Percentiles rank a stretch among this genome's conserved stretches.
phyloP scores from a whole-genome alignment of 1,140 invertebrate species.

The Aricia agestis region DNA sequence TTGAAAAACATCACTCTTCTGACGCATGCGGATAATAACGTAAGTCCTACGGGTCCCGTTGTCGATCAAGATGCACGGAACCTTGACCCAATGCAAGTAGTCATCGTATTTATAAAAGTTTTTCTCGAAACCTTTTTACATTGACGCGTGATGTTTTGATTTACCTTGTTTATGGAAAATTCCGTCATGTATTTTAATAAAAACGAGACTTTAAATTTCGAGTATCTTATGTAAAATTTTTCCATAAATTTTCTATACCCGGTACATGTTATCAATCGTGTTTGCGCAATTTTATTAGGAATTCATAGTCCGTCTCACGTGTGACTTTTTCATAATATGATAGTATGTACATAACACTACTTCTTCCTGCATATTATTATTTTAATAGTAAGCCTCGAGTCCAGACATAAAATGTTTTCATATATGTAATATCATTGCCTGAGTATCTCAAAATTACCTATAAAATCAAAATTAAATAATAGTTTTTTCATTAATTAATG shows the following conservation, averaged over 20 bases:
- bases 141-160: background rate
- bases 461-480: too few species aligned
- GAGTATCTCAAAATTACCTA: too few species aligned
- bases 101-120: background rate
- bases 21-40: too few species aligned
- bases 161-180: constrained; percentile 1
- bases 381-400: background rate
- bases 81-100: constrained; percentile 13
- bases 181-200: constrained; percentile 5
- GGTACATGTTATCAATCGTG: constrained; percentile 2
- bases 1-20: too few species aligned
- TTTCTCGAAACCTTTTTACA: background rate
- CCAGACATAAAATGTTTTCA: too few species aligned
- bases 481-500: too few species aligned
- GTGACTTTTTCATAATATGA: background rate
- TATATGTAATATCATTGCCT: too few species aligned
- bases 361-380: background rate
- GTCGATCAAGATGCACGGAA: background rate
- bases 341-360: background rate
- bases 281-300: background rate
- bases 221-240: background rate
- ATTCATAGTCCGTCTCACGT: constrained; percentile 7
- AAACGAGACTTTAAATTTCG: constrained; percentile 9
- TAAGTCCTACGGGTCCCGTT: background rate
- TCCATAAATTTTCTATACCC: background rate